Percentiles rank a stretch among this genome's conserved stretches.
Evolutionary conservation across 1,140 invertebrate species (phyloP).

Genomic region (Tetragonula clypearis): DNA sequence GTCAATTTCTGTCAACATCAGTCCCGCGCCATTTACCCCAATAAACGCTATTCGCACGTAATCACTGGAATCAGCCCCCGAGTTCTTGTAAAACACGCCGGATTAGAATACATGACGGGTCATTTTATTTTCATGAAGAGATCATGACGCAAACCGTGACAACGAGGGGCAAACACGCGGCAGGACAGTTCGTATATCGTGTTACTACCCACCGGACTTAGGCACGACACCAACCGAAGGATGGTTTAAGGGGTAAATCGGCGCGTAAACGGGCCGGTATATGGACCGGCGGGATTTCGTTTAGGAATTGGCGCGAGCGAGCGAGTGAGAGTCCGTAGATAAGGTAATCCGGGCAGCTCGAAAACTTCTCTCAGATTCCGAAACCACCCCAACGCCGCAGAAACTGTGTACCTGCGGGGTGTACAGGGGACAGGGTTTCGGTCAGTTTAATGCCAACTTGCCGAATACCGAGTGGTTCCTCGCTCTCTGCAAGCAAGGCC

Average conservation of each 20-base stretch:
- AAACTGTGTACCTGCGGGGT: constrained; percentile 46
- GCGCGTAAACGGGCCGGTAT: constrained; percentile 68
- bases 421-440: neutral
- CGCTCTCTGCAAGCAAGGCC: neutral
- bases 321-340: constrained; percentile 78
- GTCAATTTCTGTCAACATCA: neutral
- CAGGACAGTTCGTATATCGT: constrained; percentile 52
- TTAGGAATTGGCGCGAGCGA: constrained; percentile 69
- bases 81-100: constrained; percentile 42
- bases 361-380: constrained; percentile 71
- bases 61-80: neutral
- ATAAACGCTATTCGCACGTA: neutral
- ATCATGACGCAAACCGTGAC: constrained; percentile 11
- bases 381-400: constrained; percentile 45
- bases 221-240: constrained; percentile 43
- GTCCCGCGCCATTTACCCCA: neutral
- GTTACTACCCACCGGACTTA: constrained; percentile 59
- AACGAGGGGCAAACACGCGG: constrained; percentile 22
- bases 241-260: constrained; percentile 67
- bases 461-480: constrained; percentile 52
- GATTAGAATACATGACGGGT: constrained; percentile 53
- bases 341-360: constrained; percentile 79
- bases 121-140: constrained; percentile 24
- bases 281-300: constrained; percentile 69
- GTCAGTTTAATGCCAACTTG: constrained; percentile 71